These are phyloP conservation scores for Stegophylla sp. DNA, from an alignment of 2,888 invertebrate genomes.

Conservation along the genomic window DNA sequence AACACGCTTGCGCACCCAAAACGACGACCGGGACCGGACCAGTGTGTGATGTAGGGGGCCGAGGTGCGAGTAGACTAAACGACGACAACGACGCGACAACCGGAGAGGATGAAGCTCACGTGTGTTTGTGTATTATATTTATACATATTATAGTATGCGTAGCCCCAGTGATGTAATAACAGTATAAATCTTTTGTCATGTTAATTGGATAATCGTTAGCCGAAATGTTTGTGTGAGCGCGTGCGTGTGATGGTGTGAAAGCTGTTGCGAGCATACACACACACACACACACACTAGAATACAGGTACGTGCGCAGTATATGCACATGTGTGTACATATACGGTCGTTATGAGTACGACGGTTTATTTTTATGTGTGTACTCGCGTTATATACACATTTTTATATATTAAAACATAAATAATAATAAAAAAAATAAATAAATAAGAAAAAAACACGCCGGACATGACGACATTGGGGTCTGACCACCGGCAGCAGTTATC, in stretches of 20 bases:
- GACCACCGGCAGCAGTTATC: constrained; percentile 35
- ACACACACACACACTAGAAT: background rate
- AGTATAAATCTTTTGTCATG: constrained; percentile 58
- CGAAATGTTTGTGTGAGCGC: constrained; percentile 28
- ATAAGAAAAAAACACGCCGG: constrained; percentile 20
- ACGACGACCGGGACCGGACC: background rate
- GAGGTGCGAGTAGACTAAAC: background rate
- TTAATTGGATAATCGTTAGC: constrained; percentile 59
- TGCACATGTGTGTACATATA: background rate
- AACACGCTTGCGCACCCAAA: background rate
- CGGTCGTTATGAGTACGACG: constrained; percentile 4
- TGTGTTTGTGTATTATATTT: background rate
- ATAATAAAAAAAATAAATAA: constrained; percentile 24
- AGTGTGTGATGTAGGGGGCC: background rate
- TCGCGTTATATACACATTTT: background rate
- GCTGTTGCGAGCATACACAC: constrained; percentile 25
- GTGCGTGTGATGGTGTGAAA: constrained; percentile 39
- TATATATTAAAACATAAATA: constrained; percentile 50
- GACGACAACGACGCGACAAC: background rate
- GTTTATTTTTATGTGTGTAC: constrained; percentile 18
- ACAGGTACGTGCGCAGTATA: no score
- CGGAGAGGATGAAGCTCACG: background rate
- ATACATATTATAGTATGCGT: background rate
- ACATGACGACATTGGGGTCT: constrained; percentile 46
- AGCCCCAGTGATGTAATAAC: background rate